phyloP scores from a whole-genome alignment of 2,888 invertebrate genomes.

The Eudasyphora cyanicolor region DNA sequence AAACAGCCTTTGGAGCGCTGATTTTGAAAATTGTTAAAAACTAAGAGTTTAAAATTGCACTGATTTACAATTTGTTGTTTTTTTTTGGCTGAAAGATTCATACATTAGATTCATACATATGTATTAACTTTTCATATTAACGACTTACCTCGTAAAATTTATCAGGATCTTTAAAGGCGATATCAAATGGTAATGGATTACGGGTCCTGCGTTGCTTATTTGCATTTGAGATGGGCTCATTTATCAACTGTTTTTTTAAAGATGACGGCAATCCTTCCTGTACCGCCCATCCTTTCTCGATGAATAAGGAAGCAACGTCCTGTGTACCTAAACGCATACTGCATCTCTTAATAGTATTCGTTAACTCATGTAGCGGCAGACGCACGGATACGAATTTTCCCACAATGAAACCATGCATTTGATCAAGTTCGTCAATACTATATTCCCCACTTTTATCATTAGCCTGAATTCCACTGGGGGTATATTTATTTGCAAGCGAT shows the following conservation, averaged over 20 bases:
- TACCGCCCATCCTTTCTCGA: constrained; percentile 60
- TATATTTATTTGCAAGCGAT: constrained; percentile 84
- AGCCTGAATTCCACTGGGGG: constrained; percentile 82
- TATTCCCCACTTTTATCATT: constrained; percentile 78
- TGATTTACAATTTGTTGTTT: too few relatives aligned
- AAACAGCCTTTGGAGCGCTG: too few relatives aligned
- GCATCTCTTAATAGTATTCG: constrained; percentile 70
- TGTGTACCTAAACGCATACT: constrained; percentile 69
- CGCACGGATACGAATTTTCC: constrained; percentile 82
- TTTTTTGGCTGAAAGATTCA: background rate
- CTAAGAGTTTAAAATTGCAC: too few relatives aligned
- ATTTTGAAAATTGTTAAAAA: too few relatives aligned
- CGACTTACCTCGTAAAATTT: constrained; percentile 48
- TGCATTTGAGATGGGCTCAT: background rate
- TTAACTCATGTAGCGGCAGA: constrained; percentile 71
- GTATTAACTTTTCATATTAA: background rate
- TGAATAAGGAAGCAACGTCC: constrained; percentile 72
- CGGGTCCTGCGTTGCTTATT: constrained; percentile 25
- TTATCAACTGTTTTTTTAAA: background rate
- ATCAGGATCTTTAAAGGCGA: background rate
- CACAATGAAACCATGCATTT: constrained; percentile 83
- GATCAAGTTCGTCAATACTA: constrained; percentile 82
- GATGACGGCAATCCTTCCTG: background rate
- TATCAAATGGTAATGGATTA: constrained; percentile 30
- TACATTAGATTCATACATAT: background rate